A percentile compares a stretch with the other conserved stretches of the same genome.
Conservation (phyloP, 2,797 vertebrate genomes). For the Syngnathus acus region DNA sequence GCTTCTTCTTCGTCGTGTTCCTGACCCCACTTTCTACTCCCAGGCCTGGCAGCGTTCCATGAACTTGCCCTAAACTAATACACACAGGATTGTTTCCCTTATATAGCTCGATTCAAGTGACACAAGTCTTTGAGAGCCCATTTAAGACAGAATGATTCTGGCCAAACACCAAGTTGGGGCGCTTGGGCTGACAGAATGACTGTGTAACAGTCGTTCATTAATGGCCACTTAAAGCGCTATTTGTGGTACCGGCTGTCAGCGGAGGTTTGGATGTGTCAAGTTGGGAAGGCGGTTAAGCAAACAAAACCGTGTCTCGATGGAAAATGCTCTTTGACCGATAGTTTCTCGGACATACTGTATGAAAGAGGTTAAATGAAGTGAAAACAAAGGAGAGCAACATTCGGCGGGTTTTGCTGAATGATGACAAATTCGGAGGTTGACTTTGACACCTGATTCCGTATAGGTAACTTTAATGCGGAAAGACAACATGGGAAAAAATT, state of each 20-base stretch:
- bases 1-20: conserved; percentile 34
- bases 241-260: conserved; percentile 38
- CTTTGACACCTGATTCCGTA: too few species aligned
- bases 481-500: not conserved
- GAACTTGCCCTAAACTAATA: conserved; percentile 61
- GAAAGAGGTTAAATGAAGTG: not conserved
- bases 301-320: not conserved
- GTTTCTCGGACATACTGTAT: not conserved
- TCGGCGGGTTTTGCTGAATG: too few species aligned
- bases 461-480: too few species aligned
- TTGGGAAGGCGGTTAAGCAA: conserved; percentile 12
- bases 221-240: conserved; percentile 54
- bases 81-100: conserved; percentile 71
- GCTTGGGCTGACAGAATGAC: conserved; percentile 25
- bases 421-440: too few species aligned
- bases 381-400: too few species aligned
- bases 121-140: conserved; percentile 27
- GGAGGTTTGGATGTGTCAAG: conserved; percentile 31
- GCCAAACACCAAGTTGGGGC: conserved; percentile 28
- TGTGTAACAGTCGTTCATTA: conserved; percentile 53
- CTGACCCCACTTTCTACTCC: conserved; percentile 46
- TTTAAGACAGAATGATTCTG: conserved; percentile 39
- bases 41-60: conserved; percentile 54
- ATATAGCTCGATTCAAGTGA: conserved; percentile 61
- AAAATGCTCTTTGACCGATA: not conserved